Conservation (phyloP, 2,888 invertebrate species). For the Patella ulyssiponensis region DNA sequence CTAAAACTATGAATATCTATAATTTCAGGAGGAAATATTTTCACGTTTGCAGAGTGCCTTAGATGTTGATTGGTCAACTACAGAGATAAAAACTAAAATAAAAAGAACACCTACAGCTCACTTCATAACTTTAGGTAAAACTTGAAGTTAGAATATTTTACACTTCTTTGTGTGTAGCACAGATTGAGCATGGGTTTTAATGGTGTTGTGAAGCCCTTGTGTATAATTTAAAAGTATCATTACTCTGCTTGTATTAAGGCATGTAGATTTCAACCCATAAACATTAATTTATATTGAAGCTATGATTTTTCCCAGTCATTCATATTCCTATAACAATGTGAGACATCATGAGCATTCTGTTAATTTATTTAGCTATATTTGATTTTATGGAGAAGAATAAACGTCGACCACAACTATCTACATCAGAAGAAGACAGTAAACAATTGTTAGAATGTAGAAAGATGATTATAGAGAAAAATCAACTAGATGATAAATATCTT, state of each 20-base stretch:
- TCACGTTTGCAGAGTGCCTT: conserved; percentile 80
- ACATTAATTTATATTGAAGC: too few species aligned
- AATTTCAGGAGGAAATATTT: conserved; percentile 74
- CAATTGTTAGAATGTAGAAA: conserved; percentile 78
- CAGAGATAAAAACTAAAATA: conserved; percentile 77
- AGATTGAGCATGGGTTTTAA: too few species aligned
- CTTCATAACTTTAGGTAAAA: conserved; percentile 80
- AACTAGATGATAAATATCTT: conserved; percentile 72
- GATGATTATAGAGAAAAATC: conserved; percentile 77
- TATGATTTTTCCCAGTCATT: too few species aligned
- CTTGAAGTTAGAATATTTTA: too few species aligned
- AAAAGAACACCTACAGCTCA: conserved; percentile 83
- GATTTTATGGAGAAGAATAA: conserved; percentile 82
- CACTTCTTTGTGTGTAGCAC: too few species aligned
- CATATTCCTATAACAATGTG: too few species aligned
- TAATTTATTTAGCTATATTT: conserved; percentile 77
- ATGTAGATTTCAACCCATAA: too few species aligned
- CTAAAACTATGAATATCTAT: background rate
- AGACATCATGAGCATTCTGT: too few species aligned
- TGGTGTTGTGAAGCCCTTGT: too few species aligned
- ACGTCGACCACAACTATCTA: conserved; percentile 81
- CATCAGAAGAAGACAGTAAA: conserved; percentile 78
- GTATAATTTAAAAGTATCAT: too few species aligned
- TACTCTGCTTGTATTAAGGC: too few species aligned
- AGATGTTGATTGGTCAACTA: conserved; percentile 78